A percentile compares a stretch with the other conserved stretches of the same genome.
Conservation (phyloP, 2,888 invertebrate species). For the Nezara viridula region DNA sequence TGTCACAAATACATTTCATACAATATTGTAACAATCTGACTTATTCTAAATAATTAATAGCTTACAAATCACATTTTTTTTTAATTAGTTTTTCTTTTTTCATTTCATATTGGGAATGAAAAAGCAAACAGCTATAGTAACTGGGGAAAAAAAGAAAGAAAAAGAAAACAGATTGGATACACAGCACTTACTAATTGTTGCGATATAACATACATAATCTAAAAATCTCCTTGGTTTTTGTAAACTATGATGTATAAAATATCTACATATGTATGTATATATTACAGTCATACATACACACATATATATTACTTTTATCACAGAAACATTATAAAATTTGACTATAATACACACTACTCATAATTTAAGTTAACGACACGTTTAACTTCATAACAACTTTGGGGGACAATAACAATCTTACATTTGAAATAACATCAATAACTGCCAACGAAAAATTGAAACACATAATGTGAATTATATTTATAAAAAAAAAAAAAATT, state of each 20-base stretch:
- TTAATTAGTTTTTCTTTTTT: not conserved
- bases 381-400: slow-evolving; percentile 25
- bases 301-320: slow-evolving; percentile 54
- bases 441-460: not conserved
- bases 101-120: slow-evolving; percentile 45
- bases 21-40: slow-evolving; percentile 19
- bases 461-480: not conserved
- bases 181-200: slow-evolving; percentile 49
- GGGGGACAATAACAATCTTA: slow-evolving; percentile 32
- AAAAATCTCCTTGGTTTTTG: slow-evolving; percentile 39
- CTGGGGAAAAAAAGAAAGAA: not conserved
- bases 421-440: slow-evolving; percentile 6
- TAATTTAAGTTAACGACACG: slow-evolving; percentile 29
- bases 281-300: slow-evolving; percentile 30
- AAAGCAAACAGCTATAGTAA: slow-evolving; percentile 23
- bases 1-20: slow-evolving; percentile 44
- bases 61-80: slow-evolving; percentile 31
- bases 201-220: slow-evolving; percentile 45
- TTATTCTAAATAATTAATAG: slow-evolving; percentile 47
- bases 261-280: slow-evolving; percentile 54
- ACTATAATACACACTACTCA: slow-evolving; percentile 44
- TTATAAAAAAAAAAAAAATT: not conserved
- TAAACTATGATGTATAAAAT: slow-evolving; percentile 52
- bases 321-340: slow-evolving; percentile 48
- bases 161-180: not conserved